phyloP scores from a whole-genome alignment of 1,140 invertebrate genomes.

The Drosophila pandora region DNA sequence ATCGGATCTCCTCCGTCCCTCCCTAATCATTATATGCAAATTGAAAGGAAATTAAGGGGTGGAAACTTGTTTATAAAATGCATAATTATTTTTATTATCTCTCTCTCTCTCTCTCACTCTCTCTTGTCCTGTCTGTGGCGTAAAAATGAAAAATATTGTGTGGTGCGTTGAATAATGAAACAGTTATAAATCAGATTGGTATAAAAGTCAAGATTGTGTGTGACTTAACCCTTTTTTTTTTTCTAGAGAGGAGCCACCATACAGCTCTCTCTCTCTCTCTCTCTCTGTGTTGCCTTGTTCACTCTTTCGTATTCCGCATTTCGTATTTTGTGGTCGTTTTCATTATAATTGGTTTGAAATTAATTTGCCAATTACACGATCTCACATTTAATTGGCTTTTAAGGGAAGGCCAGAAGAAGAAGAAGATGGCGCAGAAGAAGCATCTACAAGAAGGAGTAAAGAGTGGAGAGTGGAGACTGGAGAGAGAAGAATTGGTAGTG shows the following conservation, averaged over 20 bases:
- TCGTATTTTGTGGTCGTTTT: conserved; percentile 76
- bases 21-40: conserved; percentile 63
- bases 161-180: conserved; percentile 30
- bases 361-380: conserved; percentile 84
- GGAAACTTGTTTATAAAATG: conserved; percentile 26
- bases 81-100: conserved; percentile 39
- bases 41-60: conserved; percentile 12
- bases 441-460: background rate
- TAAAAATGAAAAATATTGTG: conserved; percentile 82
- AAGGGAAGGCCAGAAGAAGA: conserved; percentile 41
- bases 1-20: conserved; percentile 7
- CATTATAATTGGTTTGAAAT: conserved; percentile 84
- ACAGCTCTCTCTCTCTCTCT: conserved; percentile 7
- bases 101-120: background rate
- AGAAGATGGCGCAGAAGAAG: conserved; percentile 1
- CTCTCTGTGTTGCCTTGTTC: background rate
- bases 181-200: conserved; percentile 26
- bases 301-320: conserved; percentile 30
- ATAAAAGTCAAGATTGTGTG: conserved; percentile 23
- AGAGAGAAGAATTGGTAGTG: conserved; percentile 27
- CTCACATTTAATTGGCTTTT: conserved; percentile 84
- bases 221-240: background rate
- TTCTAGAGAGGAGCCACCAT: background rate
- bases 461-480: conserved; percentile 2
- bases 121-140: conserved; percentile 25